These are phyloP conservation scores for Anthophora plumipes DNA, from an alignment of 2,888 invertebrate species.

Conservation along the genomic window DNA sequence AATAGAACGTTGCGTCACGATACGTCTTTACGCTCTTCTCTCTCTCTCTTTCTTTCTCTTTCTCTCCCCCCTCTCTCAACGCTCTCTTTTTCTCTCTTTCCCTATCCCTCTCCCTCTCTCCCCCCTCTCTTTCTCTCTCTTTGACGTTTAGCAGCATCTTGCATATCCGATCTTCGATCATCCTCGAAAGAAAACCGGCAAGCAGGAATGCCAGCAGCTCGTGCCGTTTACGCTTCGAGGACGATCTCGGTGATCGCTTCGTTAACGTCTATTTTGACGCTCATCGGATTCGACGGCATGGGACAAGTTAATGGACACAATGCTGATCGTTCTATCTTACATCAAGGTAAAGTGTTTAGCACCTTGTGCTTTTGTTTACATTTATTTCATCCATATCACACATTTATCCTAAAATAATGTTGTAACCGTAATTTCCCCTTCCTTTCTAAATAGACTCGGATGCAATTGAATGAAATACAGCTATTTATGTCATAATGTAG, in stretches of 20 bases:
- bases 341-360: constrained; percentile 59
- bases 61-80: no score
- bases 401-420: no score
- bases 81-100: neutral
- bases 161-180: constrained; percentile 19
- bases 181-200: constrained; percentile 24
- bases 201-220: constrained; percentile 64
- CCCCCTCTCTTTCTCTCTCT: neutral
- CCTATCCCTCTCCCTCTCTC: no score
- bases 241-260: constrained; percentile 66
- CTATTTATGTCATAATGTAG: neutral
- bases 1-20: constrained; percentile 36
- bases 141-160: neutral
- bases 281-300: constrained; percentile 66
- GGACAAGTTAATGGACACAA: constrained; percentile 58
- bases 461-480: neutral
- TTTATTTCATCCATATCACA: neutral
- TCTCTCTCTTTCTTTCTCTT: neutral
- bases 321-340: constrained; percentile 44
- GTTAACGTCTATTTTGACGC: constrained; percentile 57
- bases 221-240: constrained; percentile 49
- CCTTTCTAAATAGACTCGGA: no score
- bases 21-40: neutral
- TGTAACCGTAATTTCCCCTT: neutral
- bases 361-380: neutral